These are phyloP conservation scores for Phrynosoma blainvillii DNA, from an alignment of 2,113 vertebrate species.

Conservation along the genomic window DNA sequence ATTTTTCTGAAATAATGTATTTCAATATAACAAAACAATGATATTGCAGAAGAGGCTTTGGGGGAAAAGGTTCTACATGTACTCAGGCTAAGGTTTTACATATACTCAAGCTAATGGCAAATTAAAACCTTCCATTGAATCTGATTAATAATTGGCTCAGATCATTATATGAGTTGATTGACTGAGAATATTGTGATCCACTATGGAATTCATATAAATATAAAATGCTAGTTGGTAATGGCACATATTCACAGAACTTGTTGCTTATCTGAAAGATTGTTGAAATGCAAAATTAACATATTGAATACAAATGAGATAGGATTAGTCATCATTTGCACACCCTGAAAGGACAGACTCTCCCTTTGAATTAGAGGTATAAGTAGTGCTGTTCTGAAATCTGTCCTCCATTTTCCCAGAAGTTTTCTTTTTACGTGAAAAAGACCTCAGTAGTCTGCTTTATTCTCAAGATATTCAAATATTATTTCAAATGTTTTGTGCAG, in stretches of 20 bases:
- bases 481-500: background rate
- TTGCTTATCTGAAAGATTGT: background rate
- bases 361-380: background rate
- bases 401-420: background rate
- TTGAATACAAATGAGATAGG: background rate
- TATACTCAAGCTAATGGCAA: too few relatives aligned
- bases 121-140: too few relatives aligned
- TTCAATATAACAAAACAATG: too few relatives aligned
- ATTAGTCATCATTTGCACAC: background rate
- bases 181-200: background rate
- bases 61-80: too few relatives aligned
- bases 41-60: too few relatives aligned
- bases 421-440: background rate
- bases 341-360: background rate
- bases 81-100: too few relatives aligned
- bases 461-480: background rate
- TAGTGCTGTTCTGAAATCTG: background rate
- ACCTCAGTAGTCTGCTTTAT: background rate
- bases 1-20: too few relatives aligned
- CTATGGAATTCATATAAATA: background rate
- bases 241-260: background rate
- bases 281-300: background rate
- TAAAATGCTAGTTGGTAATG: background rate
- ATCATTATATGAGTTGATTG: background rate
- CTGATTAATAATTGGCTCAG: too few relatives aligned